phyloP scores from a whole-genome alignment of 2,113 vertebrate species.

The Coracopsis vasa region DNA sequence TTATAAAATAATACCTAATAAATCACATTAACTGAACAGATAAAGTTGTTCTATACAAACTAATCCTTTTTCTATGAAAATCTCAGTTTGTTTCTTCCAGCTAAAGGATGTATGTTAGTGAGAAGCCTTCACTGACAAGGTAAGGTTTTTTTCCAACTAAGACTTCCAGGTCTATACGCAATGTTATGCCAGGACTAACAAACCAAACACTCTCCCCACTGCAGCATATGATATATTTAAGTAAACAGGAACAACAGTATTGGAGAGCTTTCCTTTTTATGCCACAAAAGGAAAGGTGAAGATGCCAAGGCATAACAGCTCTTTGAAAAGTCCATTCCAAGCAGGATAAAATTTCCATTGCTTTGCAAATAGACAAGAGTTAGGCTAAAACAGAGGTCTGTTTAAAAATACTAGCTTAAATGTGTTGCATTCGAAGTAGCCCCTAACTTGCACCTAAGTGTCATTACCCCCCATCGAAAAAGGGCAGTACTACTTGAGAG shows the following conservation, averaged over 20 bases:
- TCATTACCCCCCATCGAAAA: neutral
- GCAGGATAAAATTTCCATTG: neutral
- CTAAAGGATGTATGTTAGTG: neutral
- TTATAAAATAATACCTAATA: neutral
- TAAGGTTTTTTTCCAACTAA: neutral
- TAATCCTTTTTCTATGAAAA: neutral
- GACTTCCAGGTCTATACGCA: neutral
- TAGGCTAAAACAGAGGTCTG: neutral
- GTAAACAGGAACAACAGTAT: neutral
- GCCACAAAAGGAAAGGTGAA: neutral
- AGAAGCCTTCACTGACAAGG: neutral
- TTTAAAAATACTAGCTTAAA: neutral
- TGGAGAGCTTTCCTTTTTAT: neutral
- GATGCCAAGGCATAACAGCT: neutral
- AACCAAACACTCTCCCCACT: neutral
- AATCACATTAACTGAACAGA: neutral
- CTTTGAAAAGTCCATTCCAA: neutral
- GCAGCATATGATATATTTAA: neutral
- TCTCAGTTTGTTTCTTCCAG: neutral
- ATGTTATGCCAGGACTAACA: neutral
- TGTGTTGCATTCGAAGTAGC: neutral
- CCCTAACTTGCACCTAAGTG: neutral
- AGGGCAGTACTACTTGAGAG: neutral
- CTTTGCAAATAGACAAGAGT: neutral
- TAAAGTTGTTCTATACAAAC: neutral